A percentile compares a stretch with the other conserved stretches of the same genome.
Evolutionary conservation across 2,888 invertebrate genomes (phyloP).

Genomic region (Caenorhabditis panamensis): DNA sequence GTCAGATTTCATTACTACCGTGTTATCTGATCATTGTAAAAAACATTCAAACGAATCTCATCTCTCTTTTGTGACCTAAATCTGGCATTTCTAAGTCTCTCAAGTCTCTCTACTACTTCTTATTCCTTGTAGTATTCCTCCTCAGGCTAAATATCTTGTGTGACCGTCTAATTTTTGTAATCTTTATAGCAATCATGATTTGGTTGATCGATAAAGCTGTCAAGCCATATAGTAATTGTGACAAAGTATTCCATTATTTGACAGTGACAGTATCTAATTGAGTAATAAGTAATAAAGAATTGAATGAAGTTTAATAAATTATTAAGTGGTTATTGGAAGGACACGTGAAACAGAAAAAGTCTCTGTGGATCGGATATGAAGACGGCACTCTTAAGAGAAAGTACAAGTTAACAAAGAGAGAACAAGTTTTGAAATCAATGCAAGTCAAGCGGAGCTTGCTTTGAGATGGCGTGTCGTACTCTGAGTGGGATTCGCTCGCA

Average conservation of each 20-base stretch:
- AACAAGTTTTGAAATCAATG: constrained; percentile 21
- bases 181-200: constrained; percentile 28
- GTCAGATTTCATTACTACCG: background rate
- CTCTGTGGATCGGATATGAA: constrained; percentile 14
- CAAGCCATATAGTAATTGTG: constrained; percentile 31
- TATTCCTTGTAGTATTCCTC: background rate
- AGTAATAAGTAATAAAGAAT: background rate
- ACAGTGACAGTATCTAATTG: constrained; percentile 47
- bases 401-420: background rate
- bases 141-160: background rate
- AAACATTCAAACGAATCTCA: constrained; percentile 5
- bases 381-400: constrained; percentile 22
- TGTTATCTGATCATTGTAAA: background rate
- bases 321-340: constrained; percentile 12
- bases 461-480: constrained; percentile 52
- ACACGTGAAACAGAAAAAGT: constrained; percentile 41
- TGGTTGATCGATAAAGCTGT: constrained; percentile 58
- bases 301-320: constrained; percentile 4
- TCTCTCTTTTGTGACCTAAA: background rate
- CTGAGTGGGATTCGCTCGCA: constrained; percentile 78
- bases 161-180: constrained; percentile 24
- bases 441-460: constrained; percentile 40
- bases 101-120: background rate
- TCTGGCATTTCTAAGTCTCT: background rate
- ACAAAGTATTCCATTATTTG: background rate